Base-by-base conservation (phyloP, 2,797 vertebrate genomes). In the Dicrostonyx torquatus region DNA sequence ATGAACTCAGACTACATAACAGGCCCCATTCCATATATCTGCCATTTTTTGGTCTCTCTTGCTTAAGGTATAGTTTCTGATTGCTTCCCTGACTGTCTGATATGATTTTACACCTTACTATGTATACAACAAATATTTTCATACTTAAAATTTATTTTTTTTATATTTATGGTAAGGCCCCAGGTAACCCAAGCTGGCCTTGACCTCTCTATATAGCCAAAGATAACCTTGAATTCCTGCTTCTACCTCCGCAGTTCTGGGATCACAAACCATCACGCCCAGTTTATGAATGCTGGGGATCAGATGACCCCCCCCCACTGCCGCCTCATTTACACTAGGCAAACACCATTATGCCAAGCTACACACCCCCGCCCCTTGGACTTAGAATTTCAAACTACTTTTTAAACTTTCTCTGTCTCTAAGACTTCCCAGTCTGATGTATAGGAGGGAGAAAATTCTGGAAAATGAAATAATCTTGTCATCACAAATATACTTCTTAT, bases 61-160 rank as follows among this genome's bases (percentile, higher is more conserved):
- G 84, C 75, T 88, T 89, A 85, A 17, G 43, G 31, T 89, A 18
- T 18, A 34, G n/a, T 62, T 75, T 88, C 53, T 62, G 29, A 34
- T 77, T 88, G n/a, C 83, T 37, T 53, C 10, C 29, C 92, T 84
- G 84, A 29, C 45, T 94, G 12, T 83, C n/a, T 64, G 64, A 90
- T 89, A 93, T 64, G 14, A 50, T 45, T 89, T 93, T 85, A 92
- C 68, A 58, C 64, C 82, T 87, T 60, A 85, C 58, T 84, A 75
- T 79, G 15, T 64, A 82, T 87, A 89, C 53, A 87, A 68, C 45
- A 68, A 77, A 45, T 66, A 82, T 58, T 64, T 95, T 55, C 68
- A 90, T 55, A 75, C 18, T 94, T 66, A 73, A 37, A 91, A 58
- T 72, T 53, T 53, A 37, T 70, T 70, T 40, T 40, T 53, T 58